Evolutionary conservation across 2,888 invertebrate genomes (phyloP).

Genomic region (Drosophila fulvimacula): DNA sequence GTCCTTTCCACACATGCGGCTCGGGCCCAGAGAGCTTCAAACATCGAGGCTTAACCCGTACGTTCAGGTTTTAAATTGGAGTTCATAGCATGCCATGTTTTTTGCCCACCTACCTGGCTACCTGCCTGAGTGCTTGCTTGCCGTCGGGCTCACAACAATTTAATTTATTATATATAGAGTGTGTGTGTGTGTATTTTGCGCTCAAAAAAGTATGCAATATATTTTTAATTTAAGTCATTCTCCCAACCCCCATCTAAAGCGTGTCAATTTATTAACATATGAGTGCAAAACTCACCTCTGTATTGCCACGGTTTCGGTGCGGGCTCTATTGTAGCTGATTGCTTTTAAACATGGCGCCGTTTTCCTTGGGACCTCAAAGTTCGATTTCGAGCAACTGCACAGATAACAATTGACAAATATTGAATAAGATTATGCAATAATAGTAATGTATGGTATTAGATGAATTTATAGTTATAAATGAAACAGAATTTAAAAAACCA

Average conservation of each 20-base stretch:
- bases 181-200: conserved; percentile 35
- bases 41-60: conserved; percentile 58
- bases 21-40: conserved; percentile 11
- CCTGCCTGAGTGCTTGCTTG: conserved; percentile 43
- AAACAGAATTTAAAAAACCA: too few species aligned
- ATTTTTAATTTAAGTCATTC: conserved; percentile 80
- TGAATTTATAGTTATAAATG: too few species aligned
- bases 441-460: background rate
- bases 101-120: conserved; percentile 31
- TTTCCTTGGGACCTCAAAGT: conserved; percentile 13
- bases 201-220: conserved; percentile 78
- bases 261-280: conserved; percentile 59
- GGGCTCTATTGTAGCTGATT: conserved; percentile 33
- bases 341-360: conserved; percentile 25
- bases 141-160: conserved; percentile 66
- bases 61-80: conserved; percentile 68
- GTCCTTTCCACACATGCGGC: background rate
- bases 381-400: conserved; percentile 33
- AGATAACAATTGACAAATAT: background rate
- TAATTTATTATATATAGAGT: conserved; percentile 68
- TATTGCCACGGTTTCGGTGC: conserved; percentile 23
- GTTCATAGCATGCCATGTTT: conserved; percentile 68
- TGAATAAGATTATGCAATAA: background rate
- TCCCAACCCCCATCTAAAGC: conserved; percentile 45
- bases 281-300: conserved; percentile 52